Base-by-base conservation (phyloP, 2,888 invertebrate species). In the Pammene fasciana region DNA sequence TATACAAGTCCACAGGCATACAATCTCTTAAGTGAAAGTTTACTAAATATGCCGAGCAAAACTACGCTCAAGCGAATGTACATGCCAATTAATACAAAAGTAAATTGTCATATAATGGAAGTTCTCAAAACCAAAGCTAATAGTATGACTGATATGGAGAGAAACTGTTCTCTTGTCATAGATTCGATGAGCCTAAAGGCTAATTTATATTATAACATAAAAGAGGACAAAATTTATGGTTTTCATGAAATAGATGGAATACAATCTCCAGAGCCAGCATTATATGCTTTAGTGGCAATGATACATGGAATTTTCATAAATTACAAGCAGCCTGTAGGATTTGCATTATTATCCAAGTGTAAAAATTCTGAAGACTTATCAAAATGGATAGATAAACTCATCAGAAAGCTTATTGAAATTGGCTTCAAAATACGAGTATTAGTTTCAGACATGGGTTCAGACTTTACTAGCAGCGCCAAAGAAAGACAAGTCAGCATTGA, bases 1-100 rank as follows among this genome's bases (percentile, higher is more conserved):
- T 36, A 55, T 38, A 10, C 14, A 38, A 55, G 36, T 55, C 55
- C 55, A 36, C 36, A 55, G 38, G 55, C 52, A 26, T 52, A 52
- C 13, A 26, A 6, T 11, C 13, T 26, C 5, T 26, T 52, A 26
- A 52, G 26, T 8, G 52, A 52, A 3, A 26, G 11, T 52, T 52
- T 52, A 52, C 13, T n/a, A n/a, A n/a, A 13, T 52, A 9, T 52
- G 11, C 52, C 52, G 5, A 52, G 16, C 5, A 26, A 52, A 26
- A 18, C 18, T 9, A 10, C 9, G 1, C 52, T 52, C n/a, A n/a
- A n/a, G n/a, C n/a, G n/a, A n/a, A n/a, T n/a, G n/a, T n/a, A n/a
- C n/a, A n/a, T n/a, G n/a, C n/a, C n/a, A n/a, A n/a, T 11, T 3
- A 41, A 5, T 41, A 41, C 41, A 41, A 18, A 52, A 26, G 26